phyloP scores from a whole-genome alignment of 2,113 vertebrate genomes.

The Poecile atricapillus region DNA sequence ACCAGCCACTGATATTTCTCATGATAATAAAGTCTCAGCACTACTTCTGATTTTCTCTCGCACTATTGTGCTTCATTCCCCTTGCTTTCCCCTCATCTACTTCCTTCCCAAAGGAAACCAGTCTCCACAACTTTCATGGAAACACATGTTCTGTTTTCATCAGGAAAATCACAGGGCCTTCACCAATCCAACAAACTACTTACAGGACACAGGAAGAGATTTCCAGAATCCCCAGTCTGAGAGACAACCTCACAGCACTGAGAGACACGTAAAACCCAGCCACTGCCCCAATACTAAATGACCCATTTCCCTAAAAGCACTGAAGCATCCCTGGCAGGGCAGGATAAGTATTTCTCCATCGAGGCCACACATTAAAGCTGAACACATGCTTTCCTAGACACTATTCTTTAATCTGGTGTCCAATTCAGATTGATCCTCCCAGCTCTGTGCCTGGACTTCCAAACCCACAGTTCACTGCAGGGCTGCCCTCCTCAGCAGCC shows the following conservation, averaged over 20 bases:
- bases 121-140: background rate
- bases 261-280: background rate
- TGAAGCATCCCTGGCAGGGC: background rate
- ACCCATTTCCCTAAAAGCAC: background rate
- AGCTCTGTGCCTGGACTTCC: background rate
- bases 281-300: background rate
- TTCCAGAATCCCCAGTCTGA: background rate
- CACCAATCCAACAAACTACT: background rate
- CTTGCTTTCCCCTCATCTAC: background rate
- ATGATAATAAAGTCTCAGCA: background rate
- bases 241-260: background rate
- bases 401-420: background rate
- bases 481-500: background rate
- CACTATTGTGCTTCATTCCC: background rate
- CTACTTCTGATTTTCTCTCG: background rate
- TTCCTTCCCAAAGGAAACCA: background rate
- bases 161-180: background rate
- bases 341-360: background rate
- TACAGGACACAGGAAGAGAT: background rate
- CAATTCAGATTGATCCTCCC: background rate
- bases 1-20: background rate
- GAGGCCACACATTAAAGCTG: background rate
- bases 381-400: background rate
- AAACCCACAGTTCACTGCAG: background rate
- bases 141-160: background rate